A percentile compares a stretch with the other conserved stretches of the same genome.
Conservation (phyloP, 2,113 vertebrate species). For the Python bivittatus region DNA sequence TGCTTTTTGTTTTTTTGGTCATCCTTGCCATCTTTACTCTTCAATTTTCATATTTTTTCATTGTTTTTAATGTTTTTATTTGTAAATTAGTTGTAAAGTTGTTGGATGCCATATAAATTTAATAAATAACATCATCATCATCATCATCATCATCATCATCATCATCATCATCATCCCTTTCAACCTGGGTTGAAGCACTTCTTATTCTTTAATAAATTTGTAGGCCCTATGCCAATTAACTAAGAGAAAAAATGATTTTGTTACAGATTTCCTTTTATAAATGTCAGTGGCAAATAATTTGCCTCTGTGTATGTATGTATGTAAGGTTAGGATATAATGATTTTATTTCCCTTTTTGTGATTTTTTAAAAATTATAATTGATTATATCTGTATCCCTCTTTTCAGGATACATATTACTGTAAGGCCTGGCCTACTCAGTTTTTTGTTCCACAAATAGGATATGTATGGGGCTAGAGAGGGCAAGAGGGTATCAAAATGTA, state of each 20-base stretch:
- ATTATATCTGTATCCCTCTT: background rate
- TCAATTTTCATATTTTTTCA: too few species aligned
- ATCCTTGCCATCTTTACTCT: background rate
- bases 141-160: too few species aligned
- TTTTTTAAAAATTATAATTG: background rate
- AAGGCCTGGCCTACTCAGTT: background rate
- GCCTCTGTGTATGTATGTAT: background rate
- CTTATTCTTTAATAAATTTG: background rate
- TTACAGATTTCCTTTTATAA: background rate
- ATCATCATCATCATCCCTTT: too few species aligned
- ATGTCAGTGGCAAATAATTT: background rate
- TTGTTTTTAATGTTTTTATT: too few species aligned
- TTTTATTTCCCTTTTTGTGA: background rate
- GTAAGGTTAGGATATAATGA: background rate
- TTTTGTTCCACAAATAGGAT: background rate
- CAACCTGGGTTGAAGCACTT: too few species aligned
- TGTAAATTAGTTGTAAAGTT: too few species aligned
- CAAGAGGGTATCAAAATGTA: background rate
- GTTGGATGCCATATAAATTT: too few species aligned
- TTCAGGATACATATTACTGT: too few species aligned
- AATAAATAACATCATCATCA: too few species aligned
- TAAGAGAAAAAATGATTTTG: background rate
- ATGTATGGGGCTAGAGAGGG: background rate
- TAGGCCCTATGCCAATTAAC: background rate
- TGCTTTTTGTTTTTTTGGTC: too few species aligned